Conservation (phyloP, 2,888 invertebrate species). For the Seira sanloemensis region DNA sequence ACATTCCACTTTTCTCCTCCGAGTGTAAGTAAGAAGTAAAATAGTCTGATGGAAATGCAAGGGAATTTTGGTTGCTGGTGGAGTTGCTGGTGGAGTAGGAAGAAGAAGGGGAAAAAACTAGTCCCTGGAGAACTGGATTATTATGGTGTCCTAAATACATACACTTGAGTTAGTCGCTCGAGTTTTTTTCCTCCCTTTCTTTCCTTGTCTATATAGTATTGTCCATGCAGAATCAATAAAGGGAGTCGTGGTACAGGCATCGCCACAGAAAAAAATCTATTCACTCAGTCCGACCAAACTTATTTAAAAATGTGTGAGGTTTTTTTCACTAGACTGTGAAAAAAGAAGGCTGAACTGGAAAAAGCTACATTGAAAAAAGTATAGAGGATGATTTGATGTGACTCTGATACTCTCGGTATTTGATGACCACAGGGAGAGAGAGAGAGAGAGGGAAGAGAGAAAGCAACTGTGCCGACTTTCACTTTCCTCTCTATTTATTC, state of each 20-base stretch:
- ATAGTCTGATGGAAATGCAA: not conserved
- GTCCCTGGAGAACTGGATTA: constrained; percentile 8
- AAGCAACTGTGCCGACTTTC: not conserved
- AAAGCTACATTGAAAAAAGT: constrained; percentile 15
- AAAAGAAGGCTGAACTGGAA: no score
- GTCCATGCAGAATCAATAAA: constrained; percentile 8
- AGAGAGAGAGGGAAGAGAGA: no score
- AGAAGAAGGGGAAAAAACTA: not conserved
- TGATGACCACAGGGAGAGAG: not conserved
- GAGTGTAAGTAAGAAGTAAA: not conserved
- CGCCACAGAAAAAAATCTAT: no score
- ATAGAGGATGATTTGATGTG: constrained; percentile 14
- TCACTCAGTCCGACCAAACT: no score
- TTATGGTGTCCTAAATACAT: constrained; percentile 18
- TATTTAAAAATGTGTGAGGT: no score
- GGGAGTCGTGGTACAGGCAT: constrained; percentile 3
- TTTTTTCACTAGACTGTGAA: no score
- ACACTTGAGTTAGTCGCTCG: not conserved
- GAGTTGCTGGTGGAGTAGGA: not conserved
- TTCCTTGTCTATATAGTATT: no score
- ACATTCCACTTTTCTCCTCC: constrained; percentile 1
- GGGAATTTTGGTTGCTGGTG: not conserved
- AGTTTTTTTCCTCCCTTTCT: no score
- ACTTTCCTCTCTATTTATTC: constrained; percentile 12
- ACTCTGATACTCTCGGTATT: not conserved